Evolutionary conservation across 2,797 vertebrate species (phyloP).

Genomic region (Anomalospiza imberbis): DNA sequence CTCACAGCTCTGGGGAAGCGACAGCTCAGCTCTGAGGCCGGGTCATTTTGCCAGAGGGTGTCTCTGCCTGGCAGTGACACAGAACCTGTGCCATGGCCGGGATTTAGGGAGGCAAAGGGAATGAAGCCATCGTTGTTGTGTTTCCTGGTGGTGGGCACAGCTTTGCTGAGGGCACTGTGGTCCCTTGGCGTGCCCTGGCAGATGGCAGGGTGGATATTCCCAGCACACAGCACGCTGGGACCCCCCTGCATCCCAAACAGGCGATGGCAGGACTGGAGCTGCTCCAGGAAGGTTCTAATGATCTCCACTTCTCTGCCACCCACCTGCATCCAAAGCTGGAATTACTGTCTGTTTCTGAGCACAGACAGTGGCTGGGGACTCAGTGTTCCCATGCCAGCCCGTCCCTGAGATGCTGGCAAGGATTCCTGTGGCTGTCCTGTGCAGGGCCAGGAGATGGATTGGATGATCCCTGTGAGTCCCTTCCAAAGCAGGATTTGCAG

Average conservation of each 20-base stretch:
- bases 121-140: neutral
- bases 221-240: accelerated
- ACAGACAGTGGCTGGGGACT: accelerated
- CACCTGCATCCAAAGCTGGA: neutral
- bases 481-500: neutral
- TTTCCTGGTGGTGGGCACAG: neutral
- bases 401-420: accelerated
- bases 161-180: neutral
- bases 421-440: neutral
- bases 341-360: accelerated
- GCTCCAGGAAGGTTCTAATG: neutral
- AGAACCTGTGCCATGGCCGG: accelerated
- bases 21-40: neutral
- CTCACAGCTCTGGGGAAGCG: accelerated
- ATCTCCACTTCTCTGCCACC: neutral
- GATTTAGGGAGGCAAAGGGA: neutral
- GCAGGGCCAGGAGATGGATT: neutral
- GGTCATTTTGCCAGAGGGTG: accelerated
- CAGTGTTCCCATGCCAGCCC: accelerated
- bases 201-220: neutral
- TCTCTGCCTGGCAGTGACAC: neutral
- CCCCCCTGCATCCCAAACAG: neutral
- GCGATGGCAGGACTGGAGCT: accelerated
- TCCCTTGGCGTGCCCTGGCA: neutral
- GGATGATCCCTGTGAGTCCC: neutral